These are phyloP conservation scores for Sipha flava DNA, from an alignment of 1,140 invertebrate species.

Conservation along the genomic window DNA sequence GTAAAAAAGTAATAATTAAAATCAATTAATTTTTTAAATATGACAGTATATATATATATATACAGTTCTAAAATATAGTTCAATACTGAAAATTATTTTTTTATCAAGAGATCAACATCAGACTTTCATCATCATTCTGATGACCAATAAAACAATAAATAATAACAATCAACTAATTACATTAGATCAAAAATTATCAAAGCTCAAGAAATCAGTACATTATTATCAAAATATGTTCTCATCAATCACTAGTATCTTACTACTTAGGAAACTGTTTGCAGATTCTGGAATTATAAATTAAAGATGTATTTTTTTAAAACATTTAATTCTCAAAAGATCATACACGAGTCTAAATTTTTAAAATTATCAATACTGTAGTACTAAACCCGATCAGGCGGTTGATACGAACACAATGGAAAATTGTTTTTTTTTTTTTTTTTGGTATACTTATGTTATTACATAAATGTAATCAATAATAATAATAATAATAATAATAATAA, in stretches of 20 bases:
- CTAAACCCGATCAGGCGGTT: conserved; percentile 1
- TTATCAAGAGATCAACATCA: neutral
- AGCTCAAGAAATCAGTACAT: neutral
- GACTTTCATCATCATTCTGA: neutral
- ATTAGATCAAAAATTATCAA: neutral
- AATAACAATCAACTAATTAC: neutral
- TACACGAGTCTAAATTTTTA: conserved; percentile 22
- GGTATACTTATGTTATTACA: neutral
- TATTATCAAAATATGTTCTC: conserved; percentile 9
- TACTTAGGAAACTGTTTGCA: neutral
- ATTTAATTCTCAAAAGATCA: conserved; percentile 23
- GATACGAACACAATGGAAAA: conserved; percentile 22
- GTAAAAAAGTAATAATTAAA: neutral
- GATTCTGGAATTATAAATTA: conserved; percentile 23
- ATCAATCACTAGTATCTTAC: conserved; percentile 7
- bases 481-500: conserved; percentile 22
- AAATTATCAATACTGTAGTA: conserved; percentile 26
- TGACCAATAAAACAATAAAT: neutral
- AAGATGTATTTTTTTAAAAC: neutral
- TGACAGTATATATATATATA: neutral
- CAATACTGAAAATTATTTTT: neutral
- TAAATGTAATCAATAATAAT: conserved; percentile 9
- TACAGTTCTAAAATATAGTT: neutral
- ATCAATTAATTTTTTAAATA: neutral
- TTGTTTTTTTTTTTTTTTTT: neutral